Conservation (phyloP, 2,797 vertebrate species). For the Manis pentadactyla region DNA sequence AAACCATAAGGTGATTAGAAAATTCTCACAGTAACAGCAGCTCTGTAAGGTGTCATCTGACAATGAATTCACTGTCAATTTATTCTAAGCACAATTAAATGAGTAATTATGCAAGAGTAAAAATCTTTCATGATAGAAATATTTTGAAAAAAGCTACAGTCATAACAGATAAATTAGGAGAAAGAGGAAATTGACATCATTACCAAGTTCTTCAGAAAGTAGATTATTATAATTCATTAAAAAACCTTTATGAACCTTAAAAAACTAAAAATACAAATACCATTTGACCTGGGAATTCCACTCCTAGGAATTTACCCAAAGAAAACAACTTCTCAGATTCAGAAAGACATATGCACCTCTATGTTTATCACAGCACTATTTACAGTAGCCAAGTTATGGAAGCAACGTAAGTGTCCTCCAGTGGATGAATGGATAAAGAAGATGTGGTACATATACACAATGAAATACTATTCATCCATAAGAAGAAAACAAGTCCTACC, state of each 20-base stretch:
- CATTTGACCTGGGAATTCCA: too few species aligned
- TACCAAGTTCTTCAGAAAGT: background rate
- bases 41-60: slow-evolving; percentile 38
- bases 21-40: slow-evolving; percentile 32
- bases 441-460: too few species aligned
- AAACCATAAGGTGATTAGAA: slow-evolving; percentile 1
- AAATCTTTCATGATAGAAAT: background rate
- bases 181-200: background rate
- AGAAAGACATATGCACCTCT: too few species aligned
- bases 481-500: too few species aligned
- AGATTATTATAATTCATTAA: background rate
- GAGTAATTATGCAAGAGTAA: slow-evolving; percentile 9
- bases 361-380: too few species aligned
- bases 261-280: too few species aligned
- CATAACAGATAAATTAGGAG: background rate
- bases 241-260: background rate
- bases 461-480: too few species aligned
- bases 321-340: too few species aligned
- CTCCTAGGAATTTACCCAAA: too few species aligned
- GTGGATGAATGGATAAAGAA: too few species aligned
- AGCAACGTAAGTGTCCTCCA: too few species aligned
- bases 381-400: too few species aligned
- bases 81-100: slow-evolving; percentile 46
- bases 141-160: background rate
- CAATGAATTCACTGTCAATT: slow-evolving; percentile 57